A percentile compares a stretch with the other conserved stretches of the same genome.
Evolutionary conservation across 2,797 vertebrate species (phyloP).

Genomic region (Acipenser ruthenus): DNA sequence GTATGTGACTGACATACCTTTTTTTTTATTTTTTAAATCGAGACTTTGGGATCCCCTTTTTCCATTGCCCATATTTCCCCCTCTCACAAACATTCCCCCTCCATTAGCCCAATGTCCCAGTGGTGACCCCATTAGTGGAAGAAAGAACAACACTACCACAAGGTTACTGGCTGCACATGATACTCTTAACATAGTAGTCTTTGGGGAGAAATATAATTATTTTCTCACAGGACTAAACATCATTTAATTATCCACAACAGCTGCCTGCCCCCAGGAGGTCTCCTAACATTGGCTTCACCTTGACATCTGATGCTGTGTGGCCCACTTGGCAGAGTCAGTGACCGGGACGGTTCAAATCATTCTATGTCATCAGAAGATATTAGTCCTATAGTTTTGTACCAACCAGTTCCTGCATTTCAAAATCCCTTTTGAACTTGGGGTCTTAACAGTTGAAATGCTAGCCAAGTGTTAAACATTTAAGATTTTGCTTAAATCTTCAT

Average conservation of each 20-base stretch:
- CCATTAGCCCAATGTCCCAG: background rate
- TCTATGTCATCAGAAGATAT: too few species aligned
- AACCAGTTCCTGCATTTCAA: too few species aligned
- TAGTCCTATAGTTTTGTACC: too few species aligned
- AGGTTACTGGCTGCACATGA: background rate
- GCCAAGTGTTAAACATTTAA: too few species aligned
- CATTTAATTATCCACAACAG: slow-evolving; percentile 13
- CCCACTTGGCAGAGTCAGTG: background rate
- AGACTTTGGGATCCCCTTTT: too few species aligned
- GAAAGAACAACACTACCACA: slow-evolving; percentile 13
- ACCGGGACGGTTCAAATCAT: too few species aligned
- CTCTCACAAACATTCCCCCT: background rate
- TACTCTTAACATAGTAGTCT: slow-evolving; percentile 9
- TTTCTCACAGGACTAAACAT: slow-evolving; percentile 15
- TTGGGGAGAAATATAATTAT: slow-evolving; percentile 15
- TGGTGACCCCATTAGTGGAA: slow-evolving; percentile 12
- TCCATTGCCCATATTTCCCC: background rate
- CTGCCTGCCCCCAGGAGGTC: slow-evolving; percentile 3
- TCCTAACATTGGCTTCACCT: background rate
- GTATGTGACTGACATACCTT: too few species aligned
- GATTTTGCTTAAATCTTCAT: too few species aligned
- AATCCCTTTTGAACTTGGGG: too few species aligned
- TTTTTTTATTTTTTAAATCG: too few species aligned
- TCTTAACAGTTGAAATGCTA: too few species aligned
- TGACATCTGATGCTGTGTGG: background rate